Percentiles rank a stretch among this genome's conserved stretches.
phyloP scores from a whole-genome alignment of 2,888 invertebrate genomes.

The Sphaeridia pumilis region DNA sequence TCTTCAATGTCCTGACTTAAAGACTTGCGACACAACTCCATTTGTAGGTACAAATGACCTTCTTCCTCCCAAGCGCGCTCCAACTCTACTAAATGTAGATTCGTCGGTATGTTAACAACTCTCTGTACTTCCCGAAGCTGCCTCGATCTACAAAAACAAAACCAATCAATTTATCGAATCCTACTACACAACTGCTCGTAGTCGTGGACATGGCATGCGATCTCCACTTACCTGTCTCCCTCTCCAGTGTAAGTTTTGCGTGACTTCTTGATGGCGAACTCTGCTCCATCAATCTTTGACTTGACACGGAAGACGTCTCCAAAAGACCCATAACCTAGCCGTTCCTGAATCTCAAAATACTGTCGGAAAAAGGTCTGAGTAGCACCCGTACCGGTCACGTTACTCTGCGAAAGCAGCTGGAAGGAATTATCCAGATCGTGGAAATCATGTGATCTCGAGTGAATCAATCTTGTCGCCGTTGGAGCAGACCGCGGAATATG shows the following conservation, averaged over 20 bases:
- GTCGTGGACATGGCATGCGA: not conserved
- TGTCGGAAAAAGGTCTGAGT: constrained; percentile 51
- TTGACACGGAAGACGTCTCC: constrained; percentile 59
- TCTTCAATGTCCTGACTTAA: constrained; percentile 33
- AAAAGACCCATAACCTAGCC: constrained; percentile 62
- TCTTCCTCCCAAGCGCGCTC: constrained; percentile 63
- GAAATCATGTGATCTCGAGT: constrained; percentile 27
- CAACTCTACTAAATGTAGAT: constrained; percentile 55
- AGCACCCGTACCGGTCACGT: constrained; percentile 4
- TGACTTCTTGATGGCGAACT: constrained; percentile 60
- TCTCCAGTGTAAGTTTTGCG: constrained; percentile 50
- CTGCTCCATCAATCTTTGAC: constrained; percentile 51
- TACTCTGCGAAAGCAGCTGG: constrained; percentile 21
- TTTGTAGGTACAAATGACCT: constrained; percentile 54
- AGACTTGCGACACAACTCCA: constrained; percentile 46
- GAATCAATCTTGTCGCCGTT: constrained; percentile 26
- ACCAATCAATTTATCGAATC: not conserved
- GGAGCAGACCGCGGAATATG: constrained; percentile 28
- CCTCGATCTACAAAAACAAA: constrained; percentile 39
- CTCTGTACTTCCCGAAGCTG: constrained; percentile 55
- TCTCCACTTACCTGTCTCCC: constrained; percentile 43
- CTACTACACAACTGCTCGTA: not conserved
- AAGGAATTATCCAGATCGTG: constrained; percentile 30
- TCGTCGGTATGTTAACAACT: constrained; percentile 54
- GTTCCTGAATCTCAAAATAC: constrained; percentile 50